Conservation (phyloP, 2,113 vertebrate genomes). For the Psittacula cyanocephala region DNA sequence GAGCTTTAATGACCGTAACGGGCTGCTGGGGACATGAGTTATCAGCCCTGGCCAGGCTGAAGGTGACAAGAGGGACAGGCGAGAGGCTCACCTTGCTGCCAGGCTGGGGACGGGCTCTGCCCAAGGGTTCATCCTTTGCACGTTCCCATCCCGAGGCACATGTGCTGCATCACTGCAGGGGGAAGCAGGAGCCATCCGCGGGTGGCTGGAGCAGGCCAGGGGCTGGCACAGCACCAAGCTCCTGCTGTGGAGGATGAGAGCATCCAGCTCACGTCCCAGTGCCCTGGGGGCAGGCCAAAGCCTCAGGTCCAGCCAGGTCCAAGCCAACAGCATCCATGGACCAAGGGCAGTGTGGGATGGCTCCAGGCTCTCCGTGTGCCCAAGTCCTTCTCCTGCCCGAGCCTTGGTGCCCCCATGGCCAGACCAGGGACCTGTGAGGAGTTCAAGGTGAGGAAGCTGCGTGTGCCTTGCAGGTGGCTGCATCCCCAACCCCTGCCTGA, state of each 20-base stretch:
- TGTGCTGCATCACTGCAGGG: not conserved
- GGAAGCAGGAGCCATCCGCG: not conserved
- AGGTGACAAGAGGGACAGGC: not conserved
- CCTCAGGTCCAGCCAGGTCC: not conserved
- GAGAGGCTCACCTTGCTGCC: not conserved
- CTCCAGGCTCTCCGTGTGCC: rapidly evolving
- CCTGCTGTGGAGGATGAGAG: not conserved
- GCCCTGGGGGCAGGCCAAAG: not conserved
- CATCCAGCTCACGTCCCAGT: not conserved
- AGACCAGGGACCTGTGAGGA: not conserved
- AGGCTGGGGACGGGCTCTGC: not conserved
- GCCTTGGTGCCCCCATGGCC: not conserved
- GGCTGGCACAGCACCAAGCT: not conserved
- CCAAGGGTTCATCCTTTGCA: rapidly evolving
- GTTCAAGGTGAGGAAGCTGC: not conserved
- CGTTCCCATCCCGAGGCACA: rapidly evolving
- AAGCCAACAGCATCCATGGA: rapidly evolving
- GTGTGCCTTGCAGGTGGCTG: conserved; percentile 83
- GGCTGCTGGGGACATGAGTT: not conserved
- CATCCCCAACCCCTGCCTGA: conserved; percentile 85
- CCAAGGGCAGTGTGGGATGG: rapidly evolving
- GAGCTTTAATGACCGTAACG: not conserved
- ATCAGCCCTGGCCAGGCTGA: not conserved
- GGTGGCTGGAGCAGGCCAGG: not conserved
- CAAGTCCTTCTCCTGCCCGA: not conserved